Evolutionary conservation across 2,888 invertebrate species (phyloP).

Genomic region (Patella pellucida): DNA sequence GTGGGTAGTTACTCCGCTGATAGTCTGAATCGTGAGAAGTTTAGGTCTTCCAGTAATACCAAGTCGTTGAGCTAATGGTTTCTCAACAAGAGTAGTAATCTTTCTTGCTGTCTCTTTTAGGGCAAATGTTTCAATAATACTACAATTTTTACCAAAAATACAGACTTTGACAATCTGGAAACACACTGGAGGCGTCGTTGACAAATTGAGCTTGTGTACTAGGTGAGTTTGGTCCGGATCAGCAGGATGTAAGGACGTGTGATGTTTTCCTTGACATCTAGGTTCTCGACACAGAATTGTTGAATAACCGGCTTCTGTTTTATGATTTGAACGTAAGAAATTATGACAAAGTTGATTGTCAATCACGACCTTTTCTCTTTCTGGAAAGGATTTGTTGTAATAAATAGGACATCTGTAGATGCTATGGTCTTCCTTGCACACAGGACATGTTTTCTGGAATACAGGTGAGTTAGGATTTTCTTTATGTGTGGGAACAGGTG

Average conservation of each 20-base stretch:
- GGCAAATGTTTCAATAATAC: not conserved
- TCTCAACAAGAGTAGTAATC: not conserved
- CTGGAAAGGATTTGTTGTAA: too few relatives aligned
- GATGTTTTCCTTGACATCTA: not conserved
- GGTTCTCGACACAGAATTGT: not conserved
- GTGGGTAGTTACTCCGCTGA: not conserved
- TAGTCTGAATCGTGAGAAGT: not conserved
- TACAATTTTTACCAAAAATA: not conserved
- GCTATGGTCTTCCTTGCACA: too few relatives aligned
- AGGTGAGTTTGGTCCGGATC: not conserved
- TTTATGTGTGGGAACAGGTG: too few relatives aligned
- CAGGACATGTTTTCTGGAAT: too few relatives aligned
- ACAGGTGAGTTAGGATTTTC: too few relatives aligned
- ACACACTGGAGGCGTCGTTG: not conserved
- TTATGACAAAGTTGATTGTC: not conserved
- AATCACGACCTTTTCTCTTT: too few relatives aligned
- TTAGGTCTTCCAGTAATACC: not conserved
- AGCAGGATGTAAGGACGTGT: constrained; percentile 1
- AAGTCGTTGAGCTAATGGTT: not conserved
- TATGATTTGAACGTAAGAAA: not conserved
- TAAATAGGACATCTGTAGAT: too few relatives aligned
- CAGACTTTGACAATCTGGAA: too few relatives aligned
- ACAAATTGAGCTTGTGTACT: not conserved
- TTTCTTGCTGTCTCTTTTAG: not conserved
- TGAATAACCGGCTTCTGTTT: not conserved